Evolutionary conservation across 2,888 invertebrate genomes (phyloP), one percentile per base, ranked within the genome.

Genomic region (Maniola hyperantus): DNA sequence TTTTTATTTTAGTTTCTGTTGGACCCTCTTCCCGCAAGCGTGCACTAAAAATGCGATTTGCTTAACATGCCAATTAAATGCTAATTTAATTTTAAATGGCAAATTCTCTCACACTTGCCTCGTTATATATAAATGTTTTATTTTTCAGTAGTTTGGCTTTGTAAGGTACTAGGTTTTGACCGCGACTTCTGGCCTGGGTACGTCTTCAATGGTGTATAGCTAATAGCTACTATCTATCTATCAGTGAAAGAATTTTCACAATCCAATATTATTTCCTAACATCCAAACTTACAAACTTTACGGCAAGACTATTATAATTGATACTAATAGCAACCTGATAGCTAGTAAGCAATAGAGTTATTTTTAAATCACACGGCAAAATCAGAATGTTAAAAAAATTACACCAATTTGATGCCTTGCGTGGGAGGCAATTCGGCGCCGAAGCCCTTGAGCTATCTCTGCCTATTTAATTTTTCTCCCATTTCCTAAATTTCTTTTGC

Each of bases 1-100:
- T 44, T 58, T 58, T 58, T 44, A 20, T 58, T 42, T 39, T 58
- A 58, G 42, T 6, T 20, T 26, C 44, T 36, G 44, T 58, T 44
- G 18, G 18, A 2, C 20, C 44, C 26, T 26, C 26, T 57, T 18
- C 42, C 5, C 4, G 33, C 11, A 57, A 57, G n/a, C 18, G 39
- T 57, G 15, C 13, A 10, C 15, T 5, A 58, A 58, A 26, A 57
- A 18, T 44, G 58, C 8, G 10, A 26, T 20, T 58, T 58, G 33
- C 33, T 44, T 1, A 44, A 46, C 33, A 33, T 44, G 58, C 7
- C 44, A 15, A 20, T 59, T 59, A n/a, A 54, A 36, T 15, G 54
- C 15, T 54, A 34, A 54, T 15, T 54, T 36, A 5, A 54, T 36
- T 36, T 54, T 54, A 10, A 36, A 8, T 36, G 8, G 5, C 54